phyloP scores from a whole-genome alignment of 2,797 vertebrate genomes.

The Monodelphis domestica region DNA sequence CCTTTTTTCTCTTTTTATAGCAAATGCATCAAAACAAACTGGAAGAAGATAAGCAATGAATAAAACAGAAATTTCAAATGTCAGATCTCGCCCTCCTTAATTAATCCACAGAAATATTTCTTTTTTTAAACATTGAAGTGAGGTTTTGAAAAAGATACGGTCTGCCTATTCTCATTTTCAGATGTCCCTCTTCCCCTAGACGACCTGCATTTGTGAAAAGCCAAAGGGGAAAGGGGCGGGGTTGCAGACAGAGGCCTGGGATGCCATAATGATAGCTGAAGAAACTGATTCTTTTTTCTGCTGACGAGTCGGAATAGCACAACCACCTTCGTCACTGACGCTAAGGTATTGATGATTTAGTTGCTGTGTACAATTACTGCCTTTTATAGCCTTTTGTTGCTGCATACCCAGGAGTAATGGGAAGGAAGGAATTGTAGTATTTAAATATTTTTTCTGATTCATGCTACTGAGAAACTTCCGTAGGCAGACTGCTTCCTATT shows the following conservation, averaged over 20 bases:
- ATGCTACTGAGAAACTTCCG: background rate
- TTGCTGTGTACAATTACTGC: background rate
- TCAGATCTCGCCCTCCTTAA: background rate
- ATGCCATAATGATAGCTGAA: background rate
- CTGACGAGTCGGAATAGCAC: background rate
- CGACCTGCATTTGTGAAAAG: background rate
- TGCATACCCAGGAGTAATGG: background rate
- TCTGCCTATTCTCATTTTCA: background rate
- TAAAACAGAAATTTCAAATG: background rate
- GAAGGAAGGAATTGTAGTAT: background rate
- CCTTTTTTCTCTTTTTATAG: background rate
- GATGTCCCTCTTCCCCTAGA: background rate
- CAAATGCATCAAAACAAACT: background rate
- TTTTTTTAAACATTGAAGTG: background rate
- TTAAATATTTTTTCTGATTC: slow-evolving; percentile 22
- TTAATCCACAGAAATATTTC: background rate
- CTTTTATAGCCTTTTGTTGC: slow-evolving; percentile 54
- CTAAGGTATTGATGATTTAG: background rate
- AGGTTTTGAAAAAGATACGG: background rate
- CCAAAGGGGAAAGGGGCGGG: background rate
- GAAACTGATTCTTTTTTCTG: background rate
- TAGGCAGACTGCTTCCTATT: background rate
- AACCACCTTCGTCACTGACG: background rate
- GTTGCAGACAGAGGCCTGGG: background rate
- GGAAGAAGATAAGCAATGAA: background rate